Conservation (phyloP, 2,113 vertebrate species). For the Catharus minimus region DNA sequence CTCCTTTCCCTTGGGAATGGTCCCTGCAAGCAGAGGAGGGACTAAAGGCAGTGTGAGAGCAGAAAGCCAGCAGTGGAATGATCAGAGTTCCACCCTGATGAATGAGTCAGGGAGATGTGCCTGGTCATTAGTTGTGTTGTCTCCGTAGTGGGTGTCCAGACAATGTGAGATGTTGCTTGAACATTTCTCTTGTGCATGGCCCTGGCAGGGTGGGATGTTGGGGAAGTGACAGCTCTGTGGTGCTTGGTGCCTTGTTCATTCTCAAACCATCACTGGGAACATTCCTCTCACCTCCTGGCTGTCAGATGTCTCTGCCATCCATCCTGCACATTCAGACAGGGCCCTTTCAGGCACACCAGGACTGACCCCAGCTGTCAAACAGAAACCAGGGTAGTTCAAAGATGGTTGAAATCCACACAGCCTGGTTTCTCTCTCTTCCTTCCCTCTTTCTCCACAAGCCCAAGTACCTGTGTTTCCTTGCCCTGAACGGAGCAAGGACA, state of each 20-base stretch:
- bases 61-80: not conserved
- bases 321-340: not conserved
- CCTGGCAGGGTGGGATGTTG: not conserved
- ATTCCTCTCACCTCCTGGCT: not conserved
- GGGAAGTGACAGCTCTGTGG: not conserved
- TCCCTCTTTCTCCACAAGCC: not conserved
- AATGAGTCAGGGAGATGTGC: not conserved
- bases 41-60: not conserved
- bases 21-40: not conserved
- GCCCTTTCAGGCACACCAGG: not conserved
- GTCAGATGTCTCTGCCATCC: not conserved
- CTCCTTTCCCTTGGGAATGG: not conserved
- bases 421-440: not conserved
- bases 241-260: not conserved
- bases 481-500: not conserved
- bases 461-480: not conserved
- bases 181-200: not conserved
- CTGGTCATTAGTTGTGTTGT: not conserved
- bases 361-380: not conserved
- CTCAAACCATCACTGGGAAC: not conserved
- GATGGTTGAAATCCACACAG: not conserved
- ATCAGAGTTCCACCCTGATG: not conserved
- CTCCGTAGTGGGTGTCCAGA: not conserved
- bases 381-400: not conserved
- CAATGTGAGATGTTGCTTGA: fast-evolving